Percentiles rank a stretch among this genome's conserved stretches.
phyloP scores from a whole-genome alignment of 2,113 vertebrate genomes.

The Oophaga pumilio region DNA sequence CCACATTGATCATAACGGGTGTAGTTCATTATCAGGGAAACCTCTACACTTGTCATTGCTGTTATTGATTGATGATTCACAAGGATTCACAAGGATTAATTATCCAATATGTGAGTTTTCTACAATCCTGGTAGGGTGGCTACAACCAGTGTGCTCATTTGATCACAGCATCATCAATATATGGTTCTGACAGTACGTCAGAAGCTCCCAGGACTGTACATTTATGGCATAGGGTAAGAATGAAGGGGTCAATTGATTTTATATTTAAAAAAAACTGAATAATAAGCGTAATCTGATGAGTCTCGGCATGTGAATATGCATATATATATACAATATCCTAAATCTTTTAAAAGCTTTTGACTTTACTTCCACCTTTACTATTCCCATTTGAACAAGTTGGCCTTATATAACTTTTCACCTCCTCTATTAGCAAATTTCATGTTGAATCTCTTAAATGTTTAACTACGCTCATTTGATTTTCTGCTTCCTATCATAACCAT shows the following conservation, averaged over 20 bases:
- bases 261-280: background rate
- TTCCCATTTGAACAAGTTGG: background rate
- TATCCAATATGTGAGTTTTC: too few species aligned
- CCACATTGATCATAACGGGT: too few species aligned
- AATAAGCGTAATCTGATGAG: background rate
- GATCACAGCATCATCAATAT: too few species aligned
- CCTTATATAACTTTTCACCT: conserved; percentile 21
- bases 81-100: too few species aligned
- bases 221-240: background rate
- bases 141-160: background rate
- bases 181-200: background rate
- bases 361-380: conserved; percentile 2
- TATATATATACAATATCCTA: background rate
- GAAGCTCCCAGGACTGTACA: background rate
- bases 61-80: background rate
- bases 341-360: conserved; percentile 28
- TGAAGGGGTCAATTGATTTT: background rate
- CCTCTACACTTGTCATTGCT: too few species aligned
- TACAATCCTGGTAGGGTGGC: too few species aligned
- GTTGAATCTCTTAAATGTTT: conserved; percentile 23
- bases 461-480: conserved; percentile 1
- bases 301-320: background rate
- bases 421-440: background rate
- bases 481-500: conserved; percentile 7
- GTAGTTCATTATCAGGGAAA: too few species aligned